Evolutionary conservation across 2,888 invertebrate genomes (phyloP), one percentile per base, ranked within the genome.

Genomic region (Oscheius sp.): DNA sequence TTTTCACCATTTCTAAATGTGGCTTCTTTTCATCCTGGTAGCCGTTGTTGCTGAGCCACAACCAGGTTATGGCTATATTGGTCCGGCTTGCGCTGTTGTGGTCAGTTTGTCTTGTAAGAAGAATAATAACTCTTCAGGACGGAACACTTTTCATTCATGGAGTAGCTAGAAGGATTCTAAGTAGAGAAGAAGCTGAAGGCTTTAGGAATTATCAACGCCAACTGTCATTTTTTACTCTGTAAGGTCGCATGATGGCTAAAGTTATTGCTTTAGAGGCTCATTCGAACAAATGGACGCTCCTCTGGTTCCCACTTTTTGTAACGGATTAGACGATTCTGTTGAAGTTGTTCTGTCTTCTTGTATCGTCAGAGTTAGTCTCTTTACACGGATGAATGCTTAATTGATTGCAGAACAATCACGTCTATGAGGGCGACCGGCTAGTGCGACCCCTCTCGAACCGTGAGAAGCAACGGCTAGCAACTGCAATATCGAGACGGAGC

Each of bases 11-110:
- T 14, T 22, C 14, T n/a, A 51, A 24, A 59, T 59, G 59, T 59
- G 59, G 59, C 44, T 33, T 17, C 33, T 54, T 28, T 36, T 59
- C 44, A 59, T 30, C 41, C 26, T 24, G 41, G 32, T 36, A 12
- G 12, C 24, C 17, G 24, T 59, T 14, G 6, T 24, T 14, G 8
- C 24, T 8, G 26, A 24, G 45, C 50, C 45, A 6, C 62, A 57
- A 44, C 59, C 56, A 0, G 67, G 67, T 1, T 91, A 91, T 88
- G 75, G 68, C 63, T 79, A 73, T 47, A 57, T 75, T 2, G 77
- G 77, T 9, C 77, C 77, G 2, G 72, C 77, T 2, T 78, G 77
- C 63, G 75, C 77, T 22, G 75, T 77, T n/a, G 73, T 75, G 56
- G 77, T 76, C 17, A 66, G 75, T 57, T 45, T 2, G 32, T 20